phyloP scores from a whole-genome alignment of 2,113 vertebrate species.

The Erpornis zantholeuca region DNA sequence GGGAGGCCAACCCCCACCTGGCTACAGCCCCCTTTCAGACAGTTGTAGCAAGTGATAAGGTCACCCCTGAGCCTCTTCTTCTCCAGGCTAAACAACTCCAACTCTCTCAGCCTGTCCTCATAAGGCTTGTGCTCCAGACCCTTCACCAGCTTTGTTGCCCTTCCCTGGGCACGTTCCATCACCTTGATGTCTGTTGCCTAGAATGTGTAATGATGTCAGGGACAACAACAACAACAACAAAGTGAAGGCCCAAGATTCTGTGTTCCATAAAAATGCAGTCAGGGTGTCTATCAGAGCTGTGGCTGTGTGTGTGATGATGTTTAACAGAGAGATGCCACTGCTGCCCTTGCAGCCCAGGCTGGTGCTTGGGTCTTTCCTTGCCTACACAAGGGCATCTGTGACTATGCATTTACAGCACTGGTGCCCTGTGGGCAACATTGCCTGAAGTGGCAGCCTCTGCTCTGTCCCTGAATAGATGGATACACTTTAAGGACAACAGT shows the following conservation, averaged over 20 bases:
- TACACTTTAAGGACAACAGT: neutral
- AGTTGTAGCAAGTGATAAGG: neutral
- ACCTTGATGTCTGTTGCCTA: neutral
- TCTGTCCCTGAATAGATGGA: neutral
- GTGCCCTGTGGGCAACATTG: neutral
- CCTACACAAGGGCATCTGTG: neutral
- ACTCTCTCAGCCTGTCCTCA: neutral
- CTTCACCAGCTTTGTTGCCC: neutral
- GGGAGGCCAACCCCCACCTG: neutral
- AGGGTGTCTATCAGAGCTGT: neutral
- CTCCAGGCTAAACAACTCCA: neutral
- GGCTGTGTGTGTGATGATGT: neutral
- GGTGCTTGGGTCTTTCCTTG: neutral
- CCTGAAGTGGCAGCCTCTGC: neutral
- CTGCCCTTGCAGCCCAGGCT: neutral
- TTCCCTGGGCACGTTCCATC: neutral
- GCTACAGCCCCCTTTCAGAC: neutral
- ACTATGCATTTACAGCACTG: accelerated
- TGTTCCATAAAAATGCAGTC: accelerated
- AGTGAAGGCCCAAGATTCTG: neutral
- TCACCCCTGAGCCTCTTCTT: neutral
- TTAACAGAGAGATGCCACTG: neutral
- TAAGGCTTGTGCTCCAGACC: neutral
- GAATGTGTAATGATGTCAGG: neutral
- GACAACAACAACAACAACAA: neutral